phyloP scores from a whole-genome alignment of 2,888 invertebrate genomes.

The Agriopis leucophaearia region DNA sequence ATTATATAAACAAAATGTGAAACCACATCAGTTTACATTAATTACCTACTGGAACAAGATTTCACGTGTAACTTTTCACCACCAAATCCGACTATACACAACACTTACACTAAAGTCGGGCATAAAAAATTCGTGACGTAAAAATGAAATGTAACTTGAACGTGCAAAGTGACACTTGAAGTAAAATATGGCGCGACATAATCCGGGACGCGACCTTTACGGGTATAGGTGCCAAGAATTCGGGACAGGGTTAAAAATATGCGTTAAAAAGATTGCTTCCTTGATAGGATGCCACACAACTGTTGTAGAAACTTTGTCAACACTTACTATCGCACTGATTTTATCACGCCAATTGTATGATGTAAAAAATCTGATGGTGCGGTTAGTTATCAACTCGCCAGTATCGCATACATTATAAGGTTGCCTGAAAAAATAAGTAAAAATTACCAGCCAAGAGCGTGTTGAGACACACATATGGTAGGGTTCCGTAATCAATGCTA shows the following conservation, averaged over 20 bases:
- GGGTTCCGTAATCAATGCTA: too few species aligned
- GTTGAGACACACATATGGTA: too few species aligned
- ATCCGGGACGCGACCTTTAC: conserved; percentile 58
- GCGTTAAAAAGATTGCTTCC: conserved; percentile 31
- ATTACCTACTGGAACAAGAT: neutral
- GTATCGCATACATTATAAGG: too few species aligned
- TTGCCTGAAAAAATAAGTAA: too few species aligned
- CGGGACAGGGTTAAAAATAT: conserved; percentile 32
- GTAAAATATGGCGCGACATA: conserved; percentile 62
- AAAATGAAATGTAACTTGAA: conserved; percentile 62
- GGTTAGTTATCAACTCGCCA: too few species aligned
- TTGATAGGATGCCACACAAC: neutral
- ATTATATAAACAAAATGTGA: too few species aligned
- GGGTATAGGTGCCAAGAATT: conserved; percentile 31
- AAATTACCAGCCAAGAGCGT: too few species aligned
- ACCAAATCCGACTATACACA: conserved; percentile 32
- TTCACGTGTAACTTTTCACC: conserved; percentile 7
- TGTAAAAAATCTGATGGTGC: too few species aligned
- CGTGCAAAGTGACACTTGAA: conserved; percentile 64
- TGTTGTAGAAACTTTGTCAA: neutral
- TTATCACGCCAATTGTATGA: too few species aligned
- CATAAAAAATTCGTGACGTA: conserved; percentile 53
- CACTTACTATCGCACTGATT: neutral
- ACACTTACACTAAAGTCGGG: conserved; percentile 35
- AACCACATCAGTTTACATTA: neutral